Percentiles rank a stretch among this genome's conserved stretches.
These are phyloP conservation scores for Cephalotes varians DNA, from an alignment of 2,888 invertebrate species.

Conservation along the genomic window DNA sequence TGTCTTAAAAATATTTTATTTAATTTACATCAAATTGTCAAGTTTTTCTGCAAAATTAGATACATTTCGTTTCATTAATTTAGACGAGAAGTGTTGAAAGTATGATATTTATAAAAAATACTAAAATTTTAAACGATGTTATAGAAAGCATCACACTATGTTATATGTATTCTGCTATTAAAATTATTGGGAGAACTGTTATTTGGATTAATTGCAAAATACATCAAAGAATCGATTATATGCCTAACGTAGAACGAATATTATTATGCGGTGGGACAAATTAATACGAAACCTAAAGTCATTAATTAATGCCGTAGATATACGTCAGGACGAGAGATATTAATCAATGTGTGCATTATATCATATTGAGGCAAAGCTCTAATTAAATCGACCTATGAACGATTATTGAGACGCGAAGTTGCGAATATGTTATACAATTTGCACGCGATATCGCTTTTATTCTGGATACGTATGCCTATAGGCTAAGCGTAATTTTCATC, in stretches of 20 bases:
- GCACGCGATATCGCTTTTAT: constrained; percentile 33
- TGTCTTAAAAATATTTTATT: neutral
- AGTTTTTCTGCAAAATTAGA: neutral
- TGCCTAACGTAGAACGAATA: neutral
- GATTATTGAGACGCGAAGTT: constrained; percentile 12
- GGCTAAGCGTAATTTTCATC: constrained; percentile 27
- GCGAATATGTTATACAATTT: constrained; percentile 51
- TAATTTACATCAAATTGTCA: neutral
- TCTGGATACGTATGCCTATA: neutral
- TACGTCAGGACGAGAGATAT: constrained; percentile 36
- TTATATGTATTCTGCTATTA: neutral
- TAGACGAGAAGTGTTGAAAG: neutral
- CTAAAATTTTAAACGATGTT: neutral
- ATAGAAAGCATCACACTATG: neutral
- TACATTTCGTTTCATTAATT: neutral
- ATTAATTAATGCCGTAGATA: constrained; percentile 51
- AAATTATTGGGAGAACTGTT: neutral
- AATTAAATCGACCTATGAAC: constrained; percentile 54
- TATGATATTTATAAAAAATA: neutral
- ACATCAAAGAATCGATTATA: neutral
- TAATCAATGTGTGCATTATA: too few relatives aligned
- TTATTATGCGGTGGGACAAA: constrained; percentile 11
- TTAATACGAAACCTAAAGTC: constrained; percentile 40
- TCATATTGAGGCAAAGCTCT: constrained; percentile 44
- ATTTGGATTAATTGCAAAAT: neutral